phyloP scores from a whole-genome alignment of 2,888 invertebrate species.

The Eupithecia tripunctaria region DNA sequence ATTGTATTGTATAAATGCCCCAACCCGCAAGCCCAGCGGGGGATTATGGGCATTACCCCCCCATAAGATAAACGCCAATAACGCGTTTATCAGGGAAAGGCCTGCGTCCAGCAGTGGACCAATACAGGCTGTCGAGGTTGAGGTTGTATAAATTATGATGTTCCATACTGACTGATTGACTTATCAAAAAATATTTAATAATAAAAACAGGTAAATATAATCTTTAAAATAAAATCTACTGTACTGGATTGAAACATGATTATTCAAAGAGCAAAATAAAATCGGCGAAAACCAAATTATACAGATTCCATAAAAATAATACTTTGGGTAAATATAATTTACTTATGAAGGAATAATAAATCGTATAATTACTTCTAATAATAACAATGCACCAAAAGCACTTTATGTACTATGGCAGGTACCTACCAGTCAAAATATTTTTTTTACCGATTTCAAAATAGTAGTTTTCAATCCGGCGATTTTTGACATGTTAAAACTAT shows the following conservation, averaged over 20 bases:
- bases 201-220: slow-evolving; percentile 5
- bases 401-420: not conserved
- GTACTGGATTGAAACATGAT: slow-evolving; percentile 4
- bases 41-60: no score
- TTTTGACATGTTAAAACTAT: not conserved
- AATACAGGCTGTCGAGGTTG: no score
- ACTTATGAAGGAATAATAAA: slow-evolving; percentile 13
- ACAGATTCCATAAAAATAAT: slow-evolving; percentile 25
- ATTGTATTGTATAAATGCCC: no score
- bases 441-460: not conserved
- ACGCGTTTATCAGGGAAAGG: no score
- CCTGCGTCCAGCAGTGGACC: no score
- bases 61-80: no score
- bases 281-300: not conserved
- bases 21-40: no score
- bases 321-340: slow-evolving; percentile 17
- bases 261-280: slow-evolving; percentile 11
- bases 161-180: not conserved
- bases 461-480: not conserved
- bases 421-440: not conserved
- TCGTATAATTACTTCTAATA: not conserved
- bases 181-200: slow-evolving; percentile 1
- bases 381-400: not conserved
- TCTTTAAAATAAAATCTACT: slow-evolving; percentile 8
- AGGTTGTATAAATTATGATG: slow-evolving; percentile 5